Percentiles rank a stretch among this genome's conserved stretches.
Evolutionary conservation across 2,113 vertebrate species (phyloP).

Genomic region (Phalacrocorax brasilianus): DNA sequence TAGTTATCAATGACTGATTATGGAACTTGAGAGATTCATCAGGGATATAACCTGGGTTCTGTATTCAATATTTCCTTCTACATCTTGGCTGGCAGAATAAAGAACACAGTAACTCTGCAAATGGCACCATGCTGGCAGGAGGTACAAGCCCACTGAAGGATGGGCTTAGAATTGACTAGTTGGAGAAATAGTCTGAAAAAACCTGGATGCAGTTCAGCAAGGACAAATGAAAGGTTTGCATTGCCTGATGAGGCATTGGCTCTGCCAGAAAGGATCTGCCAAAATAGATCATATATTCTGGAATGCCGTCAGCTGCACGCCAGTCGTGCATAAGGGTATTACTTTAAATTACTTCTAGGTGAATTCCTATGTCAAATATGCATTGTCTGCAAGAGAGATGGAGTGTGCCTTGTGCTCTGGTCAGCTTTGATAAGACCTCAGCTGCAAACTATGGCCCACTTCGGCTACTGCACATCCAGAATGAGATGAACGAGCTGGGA

Average conservation of each 20-base stretch:
- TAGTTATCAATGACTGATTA: not conserved
- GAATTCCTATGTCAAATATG: not conserved
- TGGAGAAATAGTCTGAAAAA: constrained; percentile 12
- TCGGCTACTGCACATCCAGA: not conserved
- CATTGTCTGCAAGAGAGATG: not conserved
- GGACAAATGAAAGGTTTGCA: not conserved
- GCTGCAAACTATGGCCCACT: not conserved
- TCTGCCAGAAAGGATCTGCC: not conserved
- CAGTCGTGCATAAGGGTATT: not conserved
- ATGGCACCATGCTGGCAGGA: not conserved
- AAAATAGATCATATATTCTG: not conserved
- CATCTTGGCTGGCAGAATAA: not conserved
- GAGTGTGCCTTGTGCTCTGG: not conserved
- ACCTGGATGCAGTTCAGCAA: not conserved
- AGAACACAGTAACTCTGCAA: not conserved
- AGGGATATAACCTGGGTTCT: not conserved
- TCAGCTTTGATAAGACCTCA: not conserved
- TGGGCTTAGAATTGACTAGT: not conserved
- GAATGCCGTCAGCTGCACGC: not conserved
- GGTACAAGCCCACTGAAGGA: not conserved
- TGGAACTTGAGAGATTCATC: not conserved
- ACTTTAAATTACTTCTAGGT: not conserved
- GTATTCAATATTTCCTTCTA: not conserved
- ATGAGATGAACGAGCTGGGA: not conserved
- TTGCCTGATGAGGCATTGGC: not conserved